Base-by-base conservation (phyloP, 2,113 vertebrate genomes). In the Rhinopomastus cyanomelas region DNA sequence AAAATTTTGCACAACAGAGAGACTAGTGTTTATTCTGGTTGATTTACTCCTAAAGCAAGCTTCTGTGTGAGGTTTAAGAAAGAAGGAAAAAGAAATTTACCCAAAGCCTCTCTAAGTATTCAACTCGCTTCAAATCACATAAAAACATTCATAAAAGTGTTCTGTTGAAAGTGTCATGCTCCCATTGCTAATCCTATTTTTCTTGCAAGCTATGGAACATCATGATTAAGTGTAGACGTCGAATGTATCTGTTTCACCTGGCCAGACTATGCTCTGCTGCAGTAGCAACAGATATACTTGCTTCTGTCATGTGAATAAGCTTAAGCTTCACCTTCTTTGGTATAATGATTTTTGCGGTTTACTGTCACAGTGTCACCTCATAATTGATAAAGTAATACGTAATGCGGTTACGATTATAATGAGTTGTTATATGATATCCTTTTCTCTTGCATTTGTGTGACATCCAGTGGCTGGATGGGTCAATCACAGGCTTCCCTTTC, bases 381-480 rank as follows among this genome's bases (percentile, higher is more conserved):
- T 37, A 81, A 32, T 3, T 60, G 53, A 39, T 81, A 66, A 62
- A 89, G 80, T 88, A 89, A 82, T 72, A 56, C 42, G 52, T 34
- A 91, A 86, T 30, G 61, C 17, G 1, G 16, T 26, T 46, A 75
- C 66, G 52, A 57, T 59, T 12, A 57, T 55, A 62, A 61, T 1
- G 4, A 77, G 34, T 55, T 55, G 46, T 74, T 84, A 52, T 42
- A n/a, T 17, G 3, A 6, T 42, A 88, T 21, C 27, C 79, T 80
- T 95, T 96, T 42, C 80, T 69, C 85, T 42, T 97, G 95, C 85
- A 34, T 93, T 94, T 93, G 96, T 96, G 85, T 96, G 96, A 97
- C 96, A 96, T 94, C 96, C 96, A 97, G 96, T 94, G 96, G 96
- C 81, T 81, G 80, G 88, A 91, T 71, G 82, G 64, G 65, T 95